These are phyloP conservation scores for Dryococelus australis DNA, from an alignment of 2,888 invertebrate species.

Conservation along the genomic window DNA sequence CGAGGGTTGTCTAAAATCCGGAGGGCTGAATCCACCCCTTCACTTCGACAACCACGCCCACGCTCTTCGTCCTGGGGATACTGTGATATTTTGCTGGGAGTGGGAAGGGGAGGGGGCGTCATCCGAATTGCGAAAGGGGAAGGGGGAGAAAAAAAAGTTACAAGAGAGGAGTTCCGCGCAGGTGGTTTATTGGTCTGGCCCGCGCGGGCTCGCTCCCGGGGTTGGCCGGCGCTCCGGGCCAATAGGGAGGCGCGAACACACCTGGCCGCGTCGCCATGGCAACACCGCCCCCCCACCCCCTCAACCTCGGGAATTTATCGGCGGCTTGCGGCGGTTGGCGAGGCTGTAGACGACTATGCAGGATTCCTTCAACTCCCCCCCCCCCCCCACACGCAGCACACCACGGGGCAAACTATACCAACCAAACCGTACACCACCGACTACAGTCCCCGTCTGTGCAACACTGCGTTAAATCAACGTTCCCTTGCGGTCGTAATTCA, in stretches of 20 bases:
- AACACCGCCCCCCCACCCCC: not conserved
- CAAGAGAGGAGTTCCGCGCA: not conserved
- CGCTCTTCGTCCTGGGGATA: not conserved
- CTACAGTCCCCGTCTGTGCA: no score
- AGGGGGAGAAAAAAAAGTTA: not conserved
- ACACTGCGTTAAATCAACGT: no score
- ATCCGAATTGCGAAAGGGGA: not conserved
- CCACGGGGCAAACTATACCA: no score
- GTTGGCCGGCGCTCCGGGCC: not conserved
- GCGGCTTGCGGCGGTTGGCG: no score
- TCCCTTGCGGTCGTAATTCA: no score
- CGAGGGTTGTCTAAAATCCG: not conserved
- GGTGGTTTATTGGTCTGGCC: not conserved
- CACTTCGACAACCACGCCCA: constrained; percentile 10
- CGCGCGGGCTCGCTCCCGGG: not conserved
- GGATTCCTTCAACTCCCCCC: no score
- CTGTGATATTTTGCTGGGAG: not conserved
- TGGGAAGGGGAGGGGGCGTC: not conserved
- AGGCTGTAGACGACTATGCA: not conserved
- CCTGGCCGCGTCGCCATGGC: not conserved
- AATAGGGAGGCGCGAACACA: not conserved
- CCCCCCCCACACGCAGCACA: no score
- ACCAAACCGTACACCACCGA: no score
- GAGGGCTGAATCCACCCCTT: not conserved
- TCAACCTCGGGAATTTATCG: not conserved